Conservation (phyloP, 2,113 vertebrate species). For the Micromys minutus region DNA sequence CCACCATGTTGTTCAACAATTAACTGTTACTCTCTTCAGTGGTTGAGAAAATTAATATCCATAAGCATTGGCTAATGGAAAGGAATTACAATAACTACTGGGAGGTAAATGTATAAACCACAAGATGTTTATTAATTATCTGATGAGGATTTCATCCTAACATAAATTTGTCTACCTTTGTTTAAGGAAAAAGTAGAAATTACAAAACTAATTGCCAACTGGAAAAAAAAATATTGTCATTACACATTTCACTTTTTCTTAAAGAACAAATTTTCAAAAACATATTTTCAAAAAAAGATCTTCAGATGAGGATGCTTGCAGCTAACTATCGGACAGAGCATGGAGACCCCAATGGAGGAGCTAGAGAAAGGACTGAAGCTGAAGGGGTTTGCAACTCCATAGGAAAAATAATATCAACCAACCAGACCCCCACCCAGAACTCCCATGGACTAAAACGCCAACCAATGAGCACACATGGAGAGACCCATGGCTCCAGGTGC, state of each 20-base stretch:
- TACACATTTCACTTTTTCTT: background rate
- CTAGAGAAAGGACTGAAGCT: too few relatives aligned
- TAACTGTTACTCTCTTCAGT: constrained; percentile 54
- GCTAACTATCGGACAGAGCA: too few relatives aligned
- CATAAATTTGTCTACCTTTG: constrained; percentile 23
- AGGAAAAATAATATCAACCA: too few relatives aligned
- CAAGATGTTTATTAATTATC: constrained; percentile 74
- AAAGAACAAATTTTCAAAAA: background rate
- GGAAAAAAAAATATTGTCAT: background rate
- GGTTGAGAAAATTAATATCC: constrained; percentile 69
- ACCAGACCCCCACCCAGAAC: too few relatives aligned
- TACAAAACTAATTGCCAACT: background rate
- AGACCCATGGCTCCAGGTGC: too few relatives aligned
- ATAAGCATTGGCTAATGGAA: constrained; percentile 44
- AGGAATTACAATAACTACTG: constrained; percentile 53
- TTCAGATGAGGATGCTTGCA: too few relatives aligned
- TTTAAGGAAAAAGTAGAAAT: constrained; percentile 51
- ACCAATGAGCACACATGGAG: too few relatives aligned
- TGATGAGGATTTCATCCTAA: constrained; percentile 57
- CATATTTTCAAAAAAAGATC: background rate
- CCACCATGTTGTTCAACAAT: constrained; percentile 47
- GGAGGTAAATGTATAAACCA: constrained; percentile 54
- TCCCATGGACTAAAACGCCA: too few relatives aligned
- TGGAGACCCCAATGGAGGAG: too few relatives aligned
- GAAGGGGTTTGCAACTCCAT: too few relatives aligned